Conservation (phyloP, 2,113 vertebrate species). For the Leptobrachium leishanense region DNA sequence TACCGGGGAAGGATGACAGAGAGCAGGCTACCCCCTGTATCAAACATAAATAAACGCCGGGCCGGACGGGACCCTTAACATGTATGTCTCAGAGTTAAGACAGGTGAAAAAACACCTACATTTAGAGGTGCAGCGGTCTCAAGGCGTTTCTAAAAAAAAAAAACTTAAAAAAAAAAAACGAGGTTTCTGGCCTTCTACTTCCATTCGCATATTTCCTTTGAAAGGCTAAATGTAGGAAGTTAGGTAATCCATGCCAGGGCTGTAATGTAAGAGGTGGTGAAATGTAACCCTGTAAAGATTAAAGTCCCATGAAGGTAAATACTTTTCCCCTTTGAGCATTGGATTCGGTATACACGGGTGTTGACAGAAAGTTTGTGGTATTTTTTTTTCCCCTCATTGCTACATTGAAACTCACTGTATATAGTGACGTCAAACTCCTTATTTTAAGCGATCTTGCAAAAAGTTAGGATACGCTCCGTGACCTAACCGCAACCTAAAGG, state of each 20-base stretch:
- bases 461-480: no score
- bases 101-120: slow-evolving; percentile 58
- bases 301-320: background rate
- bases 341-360: background rate
- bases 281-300: background rate
- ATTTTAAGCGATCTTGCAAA: no score
- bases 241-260: background rate
- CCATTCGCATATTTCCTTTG: background rate
- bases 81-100: slow-evolving; percentile 64
- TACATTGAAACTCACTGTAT: no score
- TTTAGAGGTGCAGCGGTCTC: background rate
- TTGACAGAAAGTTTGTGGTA: background rate
- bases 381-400: background rate
- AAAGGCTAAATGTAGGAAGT: background rate
- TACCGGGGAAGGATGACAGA: slow-evolving; percentile 66
- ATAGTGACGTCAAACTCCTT: no score
- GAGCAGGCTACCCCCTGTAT: slow-evolving; percentile 62
- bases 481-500: no score
- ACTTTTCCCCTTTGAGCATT: background rate
- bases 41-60: slow-evolving; percentile 65
- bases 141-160: background rate
- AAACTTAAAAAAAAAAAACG: no score
- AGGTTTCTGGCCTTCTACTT: background rate
- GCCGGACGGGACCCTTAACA: slow-evolving; percentile 57
- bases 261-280: background rate